Evolutionary conservation across 2,797 vertebrate genomes (phyloP).

Genomic region (Danio aesculapii): DNA sequence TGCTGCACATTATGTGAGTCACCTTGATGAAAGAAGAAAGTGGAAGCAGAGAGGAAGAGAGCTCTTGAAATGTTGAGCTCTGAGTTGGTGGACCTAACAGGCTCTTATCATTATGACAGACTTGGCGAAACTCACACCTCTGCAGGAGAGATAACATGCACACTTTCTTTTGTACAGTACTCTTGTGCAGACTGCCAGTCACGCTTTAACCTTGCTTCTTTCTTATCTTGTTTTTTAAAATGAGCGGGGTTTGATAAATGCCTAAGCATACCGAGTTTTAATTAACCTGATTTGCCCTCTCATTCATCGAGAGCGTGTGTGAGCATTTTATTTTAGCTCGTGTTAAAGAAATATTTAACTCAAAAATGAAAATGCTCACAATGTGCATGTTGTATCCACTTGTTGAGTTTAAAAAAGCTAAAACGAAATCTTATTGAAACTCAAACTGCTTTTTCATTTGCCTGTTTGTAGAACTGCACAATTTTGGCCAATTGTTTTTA

Average conservation of each 20-base stretch:
- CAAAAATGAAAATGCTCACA: neutral
- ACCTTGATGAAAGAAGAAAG: constrained; percentile 8
- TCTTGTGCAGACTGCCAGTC: constrained; percentile 2
- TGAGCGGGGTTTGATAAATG: constrained; percentile 25
- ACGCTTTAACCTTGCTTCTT: neutral
- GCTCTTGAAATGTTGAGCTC: constrained; percentile 18
- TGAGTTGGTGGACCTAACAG: constrained; percentile 15
- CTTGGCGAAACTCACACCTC: constrained; percentile 4
- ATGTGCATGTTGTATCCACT: too few species aligned
- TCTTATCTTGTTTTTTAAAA: constrained; percentile 18
- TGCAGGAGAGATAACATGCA: neutral
- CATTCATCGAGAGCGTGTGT: neutral
- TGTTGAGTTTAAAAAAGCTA: neutral
- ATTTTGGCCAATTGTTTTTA: neutral
- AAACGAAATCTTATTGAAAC: neutral
- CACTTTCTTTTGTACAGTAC: constrained; percentile 1
- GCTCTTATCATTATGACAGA: constrained; percentile 22
- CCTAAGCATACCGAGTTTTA: constrained; percentile 31
- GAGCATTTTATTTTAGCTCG: neutral
- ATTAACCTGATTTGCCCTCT: constrained; percentile 40
- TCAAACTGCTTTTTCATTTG: neutral
- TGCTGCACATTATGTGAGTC: constrained; percentile 24
- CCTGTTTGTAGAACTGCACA: neutral
- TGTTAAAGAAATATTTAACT: neutral
- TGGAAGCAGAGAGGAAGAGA: neutral